Evolutionary conservation across 2,113 vertebrate species (phyloP).

Genomic region (Saguinus midas): DNA sequence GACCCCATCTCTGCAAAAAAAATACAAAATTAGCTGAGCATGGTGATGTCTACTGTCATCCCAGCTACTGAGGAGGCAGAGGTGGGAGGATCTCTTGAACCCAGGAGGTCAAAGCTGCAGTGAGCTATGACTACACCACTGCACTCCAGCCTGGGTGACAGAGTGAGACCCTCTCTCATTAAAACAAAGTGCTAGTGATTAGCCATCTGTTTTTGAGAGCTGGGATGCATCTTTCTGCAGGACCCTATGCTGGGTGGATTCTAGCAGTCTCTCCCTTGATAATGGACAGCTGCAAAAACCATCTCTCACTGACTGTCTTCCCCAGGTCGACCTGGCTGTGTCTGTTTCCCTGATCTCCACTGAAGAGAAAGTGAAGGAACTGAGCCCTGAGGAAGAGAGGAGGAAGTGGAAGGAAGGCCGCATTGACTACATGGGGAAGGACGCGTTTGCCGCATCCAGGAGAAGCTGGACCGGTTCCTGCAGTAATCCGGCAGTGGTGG

Average conservation of each 20-base stretch:
- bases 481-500: slow-evolving; percentile 48
- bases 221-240: background rate
- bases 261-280: accelerated
- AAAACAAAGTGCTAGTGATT: background rate
- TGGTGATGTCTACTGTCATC: background rate
- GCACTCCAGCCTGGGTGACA: background rate
- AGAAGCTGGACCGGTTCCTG: slow-evolving; percentile 91
- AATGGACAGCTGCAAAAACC: too few species aligned
- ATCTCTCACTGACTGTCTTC: background rate
- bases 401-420: slow-evolving; percentile 88
- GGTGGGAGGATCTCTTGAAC: background rate
- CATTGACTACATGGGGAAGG: slow-evolving; percentile 90
- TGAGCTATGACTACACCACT: background rate
- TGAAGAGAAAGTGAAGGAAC: slow-evolving; percentile 62
- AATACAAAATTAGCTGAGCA: background rate
- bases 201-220: accelerated
- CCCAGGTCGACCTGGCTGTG: slow-evolving; percentile 54
- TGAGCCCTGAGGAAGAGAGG: slow-evolving; percentile 80
- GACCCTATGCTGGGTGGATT: accelerated
- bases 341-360: slow-evolving; percentile 78
- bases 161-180: background rate
- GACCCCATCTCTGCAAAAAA: background rate
- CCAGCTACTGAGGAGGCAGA: background rate
- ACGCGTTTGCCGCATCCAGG: slow-evolving; percentile 91
- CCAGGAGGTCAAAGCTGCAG: background rate